Evolutionary conservation across 2,113 vertebrate species (phyloP), one percentile per base, ranked within the genome.

Genomic region (Pseudorectes ferrugineus): DNA sequence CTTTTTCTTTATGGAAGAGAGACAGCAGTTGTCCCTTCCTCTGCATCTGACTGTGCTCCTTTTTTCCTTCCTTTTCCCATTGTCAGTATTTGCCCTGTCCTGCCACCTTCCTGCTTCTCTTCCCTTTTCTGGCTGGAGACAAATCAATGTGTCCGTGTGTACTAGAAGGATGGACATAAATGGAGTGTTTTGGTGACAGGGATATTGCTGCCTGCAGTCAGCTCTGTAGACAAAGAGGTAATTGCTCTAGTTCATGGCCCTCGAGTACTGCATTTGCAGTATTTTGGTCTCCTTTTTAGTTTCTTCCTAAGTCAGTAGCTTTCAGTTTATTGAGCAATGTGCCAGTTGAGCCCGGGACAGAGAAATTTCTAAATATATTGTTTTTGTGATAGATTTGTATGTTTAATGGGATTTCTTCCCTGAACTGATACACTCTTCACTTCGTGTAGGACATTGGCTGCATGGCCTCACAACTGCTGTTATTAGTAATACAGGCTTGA

Each of bases 1-100:
- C 14, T 67, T 81, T 84, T 45, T 61, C n/a, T 73, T 85, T 26
- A 35, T 63, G 77, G 80, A 71, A 67, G 25, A 63, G 77, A 52
- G 42, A 49, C 52, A 43, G 48, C 63, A 66, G 14, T 52, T 79
- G 25, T 76, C 13, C 35, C 35, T 91, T 82, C 35, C 40, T 85
- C 28, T 89, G 61, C 15, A 13, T 66, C 70, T 89, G 80, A 66
- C 77, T 57, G 4, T 59, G 14, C 38, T 89, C 43, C 52, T 78
- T 61, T 74, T 79, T 89, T 63, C 77, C 88, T 96, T 89, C 74
- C 79, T 91, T 92, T 94, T 80, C 65, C 55, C n/a, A 21, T 72
- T 85, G 86, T 92, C 75, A 85, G 24, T 93, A 48, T 82, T 91
- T 89, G 68, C 89, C 65, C 77, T 93, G 48, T 40, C 48, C 57